phyloP scores from a whole-genome alignment of 2,797 vertebrate genomes.

The Enteromius unitaeniatus region DNA sequence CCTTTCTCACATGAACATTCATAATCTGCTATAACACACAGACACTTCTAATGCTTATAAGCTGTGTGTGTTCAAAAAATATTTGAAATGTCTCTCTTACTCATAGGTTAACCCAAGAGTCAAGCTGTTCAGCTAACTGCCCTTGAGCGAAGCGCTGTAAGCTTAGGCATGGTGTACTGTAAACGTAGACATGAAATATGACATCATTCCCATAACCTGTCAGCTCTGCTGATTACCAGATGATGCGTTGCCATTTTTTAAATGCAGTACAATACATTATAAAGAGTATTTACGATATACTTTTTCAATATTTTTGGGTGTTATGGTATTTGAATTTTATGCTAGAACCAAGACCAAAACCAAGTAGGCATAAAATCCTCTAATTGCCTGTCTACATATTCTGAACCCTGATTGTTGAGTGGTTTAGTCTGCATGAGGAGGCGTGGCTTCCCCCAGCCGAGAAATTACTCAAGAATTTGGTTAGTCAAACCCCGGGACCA shows the following conservation, averaged over 20 bases:
- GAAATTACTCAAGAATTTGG: constrained; percentile 33
- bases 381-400: constrained; percentile 13
- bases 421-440: neutral
- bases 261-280: neutral
- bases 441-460: neutral
- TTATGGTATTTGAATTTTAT: neutral
- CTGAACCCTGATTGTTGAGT: neutral
- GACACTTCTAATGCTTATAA: constrained; percentile 56
- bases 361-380: constrained; percentile 5
- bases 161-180: neutral
- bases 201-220: neutral
- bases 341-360: neutral
- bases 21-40: constrained; percentile 46
- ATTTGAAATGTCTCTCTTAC: constrained; percentile 58
- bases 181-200: neutral
- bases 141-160: neutral
- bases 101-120: constrained; percentile 54
- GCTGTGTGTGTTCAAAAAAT: constrained; percentile 41
- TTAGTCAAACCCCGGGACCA: constrained; percentile 32
- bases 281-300: neutral
- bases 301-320: neutral
- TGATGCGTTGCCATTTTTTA: neutral
- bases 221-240: neutral
- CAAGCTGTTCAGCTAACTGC: neutral
- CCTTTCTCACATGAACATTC: constrained; percentile 56